These are phyloP conservation scores for Dicycla oo DNA, from an alignment of 2,888 invertebrate species.

Conservation along the genomic window DNA sequence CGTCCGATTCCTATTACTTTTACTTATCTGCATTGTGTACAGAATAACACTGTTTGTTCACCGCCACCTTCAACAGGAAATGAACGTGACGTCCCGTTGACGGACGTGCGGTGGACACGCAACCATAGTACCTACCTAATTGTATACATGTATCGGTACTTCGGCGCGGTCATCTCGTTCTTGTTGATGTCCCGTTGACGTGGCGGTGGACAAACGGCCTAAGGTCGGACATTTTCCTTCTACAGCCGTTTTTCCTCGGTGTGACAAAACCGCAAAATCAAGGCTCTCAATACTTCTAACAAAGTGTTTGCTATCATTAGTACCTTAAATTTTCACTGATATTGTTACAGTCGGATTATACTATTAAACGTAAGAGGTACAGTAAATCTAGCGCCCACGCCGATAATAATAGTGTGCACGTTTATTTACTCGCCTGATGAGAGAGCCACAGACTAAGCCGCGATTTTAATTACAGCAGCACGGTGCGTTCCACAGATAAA, in stretches of 20 bases:
- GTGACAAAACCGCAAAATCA: conserved; percentile 7
- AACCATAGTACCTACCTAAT: not conserved
- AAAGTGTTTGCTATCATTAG: not conserved
- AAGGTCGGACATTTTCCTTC: not conserved
- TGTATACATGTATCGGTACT: not conserved
- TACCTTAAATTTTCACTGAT: conserved; percentile 26
- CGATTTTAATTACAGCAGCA: conserved; percentile 75
- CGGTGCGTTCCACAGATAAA: conserved; percentile 71
- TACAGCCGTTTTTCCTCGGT: not conserved
- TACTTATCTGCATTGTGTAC: not conserved
- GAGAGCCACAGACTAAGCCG: conserved; percentile 64
- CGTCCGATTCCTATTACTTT: not conserved
- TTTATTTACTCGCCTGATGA: conserved; percentile 69
- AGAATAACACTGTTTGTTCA: not conserved
- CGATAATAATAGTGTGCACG: conserved; percentile 40
- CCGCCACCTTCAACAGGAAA: not conserved
- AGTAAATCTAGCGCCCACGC: conserved; percentile 31
- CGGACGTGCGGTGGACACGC: not conserved
- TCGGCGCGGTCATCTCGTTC: not conserved
- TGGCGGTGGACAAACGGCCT: not conserved
- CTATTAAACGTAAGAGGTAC: conserved; percentile 27
- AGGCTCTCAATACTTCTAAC: conserved; percentile 1
- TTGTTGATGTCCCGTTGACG: not conserved
- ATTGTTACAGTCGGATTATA: conserved; percentile 24
- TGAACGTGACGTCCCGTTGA: not conserved